phyloP scores from a whole-genome alignment of 2,797 vertebrate species.

The Malacoctenus gilli region DNA sequence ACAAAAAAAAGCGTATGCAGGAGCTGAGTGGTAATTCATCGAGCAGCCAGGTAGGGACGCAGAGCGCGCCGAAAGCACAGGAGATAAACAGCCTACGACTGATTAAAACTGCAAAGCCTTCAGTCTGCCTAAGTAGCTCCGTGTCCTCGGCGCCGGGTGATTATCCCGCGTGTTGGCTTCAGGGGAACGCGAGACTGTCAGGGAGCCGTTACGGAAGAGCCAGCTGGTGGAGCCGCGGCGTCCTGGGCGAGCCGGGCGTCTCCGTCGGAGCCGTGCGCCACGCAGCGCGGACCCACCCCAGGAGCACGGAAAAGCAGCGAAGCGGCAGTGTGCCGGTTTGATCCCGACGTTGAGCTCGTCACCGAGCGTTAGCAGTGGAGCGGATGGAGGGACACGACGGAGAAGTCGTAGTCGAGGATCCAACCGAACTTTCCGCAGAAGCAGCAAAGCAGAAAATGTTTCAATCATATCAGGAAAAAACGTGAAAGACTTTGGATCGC shows the following conservation, averaged over 20 bases:
- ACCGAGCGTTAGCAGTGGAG: neutral
- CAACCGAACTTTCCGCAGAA: too few relatives aligned
- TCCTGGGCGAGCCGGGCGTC: constrained; percentile 49
- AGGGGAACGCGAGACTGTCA: constrained; percentile 55
- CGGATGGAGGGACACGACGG: neutral
- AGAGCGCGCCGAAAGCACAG: constrained; percentile 27
- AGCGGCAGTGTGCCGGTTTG: constrained; percentile 9
- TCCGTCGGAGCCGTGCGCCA: constrained; percentile 47
- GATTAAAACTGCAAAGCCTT: constrained; percentile 70
- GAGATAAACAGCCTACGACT: constrained; percentile 60
- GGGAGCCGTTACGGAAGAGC: constrained; percentile 53
- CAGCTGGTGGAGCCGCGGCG: constrained; percentile 66
- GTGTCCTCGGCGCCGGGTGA: constrained; percentile 56
- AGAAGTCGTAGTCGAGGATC: neutral
- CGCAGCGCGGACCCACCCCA: constrained; percentile 24
- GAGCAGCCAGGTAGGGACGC: constrained; percentile 39
- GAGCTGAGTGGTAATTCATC: constrained; percentile 22
- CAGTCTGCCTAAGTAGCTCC: constrained; percentile 69
- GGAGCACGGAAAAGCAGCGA: constrained; percentile 7
- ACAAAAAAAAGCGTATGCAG: constrained; percentile 43
- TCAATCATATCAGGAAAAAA: too few relatives aligned
- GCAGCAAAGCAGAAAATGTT: too few relatives aligned
- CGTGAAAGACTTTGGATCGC: too few relatives aligned
- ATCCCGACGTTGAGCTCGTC: neutral
- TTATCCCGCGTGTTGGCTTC: constrained; percentile 59